Evolutionary conservation across 2,113 vertebrate genomes (phyloP).

Genomic region (Melanocharis versteri): DNA sequence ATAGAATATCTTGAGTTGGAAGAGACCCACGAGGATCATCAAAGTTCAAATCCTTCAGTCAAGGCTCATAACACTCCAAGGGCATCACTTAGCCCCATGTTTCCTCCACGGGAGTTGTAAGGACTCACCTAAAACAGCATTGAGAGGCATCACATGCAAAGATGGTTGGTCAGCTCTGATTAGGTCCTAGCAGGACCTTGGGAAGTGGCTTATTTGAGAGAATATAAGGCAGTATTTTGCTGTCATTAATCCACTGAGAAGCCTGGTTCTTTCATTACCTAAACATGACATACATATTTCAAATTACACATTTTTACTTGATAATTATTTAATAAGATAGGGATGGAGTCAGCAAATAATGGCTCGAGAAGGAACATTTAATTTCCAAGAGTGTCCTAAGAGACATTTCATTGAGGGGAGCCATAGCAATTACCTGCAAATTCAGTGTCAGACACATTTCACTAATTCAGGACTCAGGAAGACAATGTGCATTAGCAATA

Average conservation of each 20-base stretch:
- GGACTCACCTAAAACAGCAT: not conserved
- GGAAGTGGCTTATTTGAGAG: not conserved
- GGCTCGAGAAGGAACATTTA: conserved; percentile 45
- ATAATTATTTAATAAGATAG: conserved; percentile 61
- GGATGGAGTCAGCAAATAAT: conserved; percentile 50
- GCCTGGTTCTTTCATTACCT: not conserved
- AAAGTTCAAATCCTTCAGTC: not conserved
- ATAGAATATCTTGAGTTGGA: not conserved
- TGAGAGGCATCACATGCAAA: not conserved
- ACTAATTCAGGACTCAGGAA: conserved; percentile 37
- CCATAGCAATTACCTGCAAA: conserved; percentile 54
- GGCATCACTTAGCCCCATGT: not conserved
- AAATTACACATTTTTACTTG: conserved; percentile 24
- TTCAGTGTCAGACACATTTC: conserved; percentile 36
- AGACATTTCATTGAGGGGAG: conserved; percentile 46
- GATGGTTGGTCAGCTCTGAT: not conserved
- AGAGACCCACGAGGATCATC: not conserved
- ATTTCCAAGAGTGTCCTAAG: conserved; percentile 54
- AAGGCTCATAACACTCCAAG: not conserved
- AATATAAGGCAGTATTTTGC: not conserved
- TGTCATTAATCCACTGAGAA: not conserved
- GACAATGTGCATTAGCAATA: not conserved
- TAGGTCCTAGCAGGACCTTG: not conserved
- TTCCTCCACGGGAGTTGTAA: not conserved
- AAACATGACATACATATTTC: conserved; percentile 1